Percentiles rank a stretch among this genome's conserved stretches.
phyloP scores from a whole-genome alignment of 2,888 invertebrate species.

The Temnothorax ravouxi region DNA sequence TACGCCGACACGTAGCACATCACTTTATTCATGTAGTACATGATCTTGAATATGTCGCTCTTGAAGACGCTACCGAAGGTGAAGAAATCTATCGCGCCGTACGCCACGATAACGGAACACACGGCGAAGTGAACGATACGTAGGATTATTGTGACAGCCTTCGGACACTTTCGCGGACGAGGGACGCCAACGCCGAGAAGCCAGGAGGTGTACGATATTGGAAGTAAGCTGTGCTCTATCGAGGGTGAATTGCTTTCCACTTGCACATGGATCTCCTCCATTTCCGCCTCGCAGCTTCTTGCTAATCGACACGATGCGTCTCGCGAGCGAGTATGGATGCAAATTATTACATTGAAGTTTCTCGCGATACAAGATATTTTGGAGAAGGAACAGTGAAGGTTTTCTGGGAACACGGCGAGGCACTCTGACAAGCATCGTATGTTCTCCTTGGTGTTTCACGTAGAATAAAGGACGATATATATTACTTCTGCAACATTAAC shows the following conservation, averaged over 20 bases:
- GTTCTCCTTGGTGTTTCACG: background rate
- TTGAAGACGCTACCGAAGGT: conserved; percentile 76
- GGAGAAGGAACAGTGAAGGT: background rate
- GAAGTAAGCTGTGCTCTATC: conserved; percentile 71
- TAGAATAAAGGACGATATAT: background rate
- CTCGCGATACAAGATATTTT: background rate
- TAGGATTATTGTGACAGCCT: conserved; percentile 70
- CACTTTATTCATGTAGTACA: conserved; percentile 80
- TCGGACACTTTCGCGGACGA: conserved; percentile 70
- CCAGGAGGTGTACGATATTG: conserved; percentile 77
- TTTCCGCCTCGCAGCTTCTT: background rate
- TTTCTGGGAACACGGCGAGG: background rate
- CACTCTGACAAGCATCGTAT: background rate
- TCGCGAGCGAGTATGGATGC: background rate
- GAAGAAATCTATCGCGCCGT: conserved; percentile 79
- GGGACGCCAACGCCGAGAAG: conserved; percentile 78
- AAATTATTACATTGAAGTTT: background rate
- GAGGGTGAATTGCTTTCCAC: conserved; percentile 66
- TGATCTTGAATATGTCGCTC: conserved; percentile 80
- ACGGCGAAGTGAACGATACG: conserved; percentile 75
- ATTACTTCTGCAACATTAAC: conserved; percentile 32
- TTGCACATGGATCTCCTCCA: conserved; percentile 71
- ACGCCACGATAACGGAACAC: conserved; percentile 79
- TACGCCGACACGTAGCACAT: conserved; percentile 78
- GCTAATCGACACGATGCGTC: background rate